These are phyloP conservation scores for Mirza zaza DNA, from an alignment of 2,113 vertebrate genomes.

Conservation along the genomic window DNA sequence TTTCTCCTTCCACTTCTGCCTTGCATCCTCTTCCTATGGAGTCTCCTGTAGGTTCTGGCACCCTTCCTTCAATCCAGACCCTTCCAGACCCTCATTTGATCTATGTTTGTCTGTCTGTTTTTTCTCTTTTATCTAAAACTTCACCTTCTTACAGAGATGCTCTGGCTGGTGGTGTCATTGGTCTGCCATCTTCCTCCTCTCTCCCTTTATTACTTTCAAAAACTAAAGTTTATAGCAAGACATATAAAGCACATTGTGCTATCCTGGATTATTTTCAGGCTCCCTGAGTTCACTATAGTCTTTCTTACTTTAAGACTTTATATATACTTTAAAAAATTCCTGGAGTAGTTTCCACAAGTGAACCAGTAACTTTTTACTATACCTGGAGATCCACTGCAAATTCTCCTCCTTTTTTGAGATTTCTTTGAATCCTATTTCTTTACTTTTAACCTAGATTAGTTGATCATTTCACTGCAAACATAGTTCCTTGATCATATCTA, in stretches of 20 bases:
- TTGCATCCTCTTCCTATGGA: too few species aligned
- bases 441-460: constrained; percentile 7
- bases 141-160: too few species aligned
- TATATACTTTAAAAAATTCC: background rate
- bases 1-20: too few species aligned
- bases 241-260: background rate
- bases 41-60: too few species aligned
- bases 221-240: background rate
- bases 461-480: background rate
- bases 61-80: too few species aligned
- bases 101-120: too few species aligned
- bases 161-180: too few species aligned
- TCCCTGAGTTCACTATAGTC: background rate
- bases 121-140: too few species aligned
- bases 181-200: too few species aligned
- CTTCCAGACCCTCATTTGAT: too few species aligned
- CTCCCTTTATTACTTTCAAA: background rate
- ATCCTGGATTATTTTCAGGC: constrained; percentile 29
- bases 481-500: background rate
- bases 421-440: constrained; percentile 34
- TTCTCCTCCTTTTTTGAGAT: background rate
- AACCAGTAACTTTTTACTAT: background rate
- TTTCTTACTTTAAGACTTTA: constrained; percentile 30
- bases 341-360: background rate
- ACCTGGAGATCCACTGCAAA: background rate